Evolutionary conservation across 2,113 vertebrate genomes (phyloP), one percentile per base, ranked within the genome.

Genomic region (Xiphophorus couchianus): DNA sequence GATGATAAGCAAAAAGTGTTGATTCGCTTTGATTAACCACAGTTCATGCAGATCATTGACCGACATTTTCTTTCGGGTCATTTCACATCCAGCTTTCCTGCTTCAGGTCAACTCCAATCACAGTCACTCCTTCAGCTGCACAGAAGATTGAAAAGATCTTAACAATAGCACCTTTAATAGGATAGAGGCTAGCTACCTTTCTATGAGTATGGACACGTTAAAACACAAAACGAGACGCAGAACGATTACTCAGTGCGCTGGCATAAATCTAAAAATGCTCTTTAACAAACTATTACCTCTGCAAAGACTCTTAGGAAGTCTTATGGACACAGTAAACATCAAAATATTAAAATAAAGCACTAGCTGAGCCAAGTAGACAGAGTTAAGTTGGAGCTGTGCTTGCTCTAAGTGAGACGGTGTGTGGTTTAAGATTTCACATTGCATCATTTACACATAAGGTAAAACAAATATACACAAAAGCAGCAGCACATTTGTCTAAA

Each of bases 141-240:
- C 90, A 90, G 86, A 93, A 93, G 88, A 91, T 77, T 83, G 67
- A 90, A 90, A 88, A 79, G 44, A 89, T 87, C 81, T 89, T 54
- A 58, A 90, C 62, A 77, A 86, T 93, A 94, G 94, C 94, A 95
- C 93, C 93, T 91, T 94, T 86, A 67, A 77, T 85, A 60, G 82
- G 84, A 74, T 82, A 82, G 83, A 85, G 84, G 82, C 80, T 44
- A 86, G 75, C 77, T 80, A 90, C 61, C 62, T 71, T 65, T 76
- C 73, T 81, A 80, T 73, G 42, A 31, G 79, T 73, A 78, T 19
- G 42, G 58, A 85, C 83, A 84, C 66, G 37, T 66, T 66, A 58
- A 74, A 91, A 86, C 84, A 89, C 65, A 86, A 84, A 58, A 88
- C 66, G 83, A 71, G 80, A 83, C 72, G 89, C 76, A 68, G 69